Percentiles rank a stretch among this genome's conserved stretches.
Evolutionary conservation across 2,113 vertebrate species (phyloP).

Genomic region (Mobula hypostoma): DNA sequence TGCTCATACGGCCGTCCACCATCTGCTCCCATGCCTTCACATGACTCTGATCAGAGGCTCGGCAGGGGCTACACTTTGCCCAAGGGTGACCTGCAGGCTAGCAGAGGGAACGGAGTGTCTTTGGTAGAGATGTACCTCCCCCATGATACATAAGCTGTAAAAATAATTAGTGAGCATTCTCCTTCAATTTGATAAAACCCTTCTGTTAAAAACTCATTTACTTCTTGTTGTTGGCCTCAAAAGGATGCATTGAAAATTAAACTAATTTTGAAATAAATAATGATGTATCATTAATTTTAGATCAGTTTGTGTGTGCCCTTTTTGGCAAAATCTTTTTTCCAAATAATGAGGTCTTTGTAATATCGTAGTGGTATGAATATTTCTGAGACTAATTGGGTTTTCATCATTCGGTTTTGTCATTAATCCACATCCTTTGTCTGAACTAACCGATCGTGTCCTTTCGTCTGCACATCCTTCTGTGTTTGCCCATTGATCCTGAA

Average conservation of each 20-base stretch:
- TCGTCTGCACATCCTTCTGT: not conserved
- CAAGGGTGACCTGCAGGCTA: too few relatives aligned
- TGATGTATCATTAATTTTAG: not conserved
- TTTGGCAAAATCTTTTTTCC: not conserved
- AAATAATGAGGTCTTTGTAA: not conserved
- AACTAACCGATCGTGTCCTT: not conserved
- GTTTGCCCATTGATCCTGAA: not conserved
- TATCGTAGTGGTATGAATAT: not conserved
- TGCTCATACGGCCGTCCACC: too few relatives aligned
- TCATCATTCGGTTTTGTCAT: not conserved
- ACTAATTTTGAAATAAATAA: not conserved
- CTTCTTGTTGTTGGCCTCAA: not conserved
- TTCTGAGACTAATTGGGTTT: not conserved
- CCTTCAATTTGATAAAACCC: not conserved
- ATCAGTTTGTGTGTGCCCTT: not conserved
- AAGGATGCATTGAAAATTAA: not conserved
- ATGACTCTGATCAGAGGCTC: too few relatives aligned
- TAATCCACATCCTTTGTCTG: not conserved
- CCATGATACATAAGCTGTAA: too few relatives aligned
- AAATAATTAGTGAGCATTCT: not conserved
- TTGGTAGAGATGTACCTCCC: too few relatives aligned
- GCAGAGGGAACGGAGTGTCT: too few relatives aligned
- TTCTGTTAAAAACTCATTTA: not conserved
- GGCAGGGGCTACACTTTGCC: too few relatives aligned
- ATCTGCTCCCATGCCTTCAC: too few relatives aligned